Percentiles rank a stretch among this genome's conserved stretches.
Conservation (phyloP, 1,140 invertebrate species). For the Ridgeia piscesae region DNA sequence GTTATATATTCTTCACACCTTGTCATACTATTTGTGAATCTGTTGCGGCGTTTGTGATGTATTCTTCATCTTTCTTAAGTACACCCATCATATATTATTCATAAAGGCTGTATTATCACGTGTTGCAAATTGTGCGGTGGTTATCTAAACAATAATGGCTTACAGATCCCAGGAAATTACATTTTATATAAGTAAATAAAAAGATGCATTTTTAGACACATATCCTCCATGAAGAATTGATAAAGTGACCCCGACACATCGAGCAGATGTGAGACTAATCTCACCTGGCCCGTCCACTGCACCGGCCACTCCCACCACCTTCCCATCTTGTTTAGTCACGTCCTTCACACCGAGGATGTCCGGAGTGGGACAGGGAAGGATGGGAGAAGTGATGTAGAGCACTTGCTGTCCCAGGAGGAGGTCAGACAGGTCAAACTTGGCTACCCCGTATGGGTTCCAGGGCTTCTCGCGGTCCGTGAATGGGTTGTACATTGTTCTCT, state of each 20-base stretch:
- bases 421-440: slow-evolving; percentile 52
- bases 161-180: background rate
- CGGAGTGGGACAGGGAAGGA: slow-evolving; percentile 49
- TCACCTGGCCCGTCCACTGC: slow-evolving; percentile 55
- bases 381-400: slow-evolving; percentile 48
- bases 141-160: background rate
- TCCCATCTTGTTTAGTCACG: slow-evolving; percentile 32
- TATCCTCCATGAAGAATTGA: background rate
- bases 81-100: background rate
- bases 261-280: background rate
- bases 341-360: slow-evolving; percentile 45
- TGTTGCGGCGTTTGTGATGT: background rate
- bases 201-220: background rate
- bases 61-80: background rate
- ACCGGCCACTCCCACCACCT: slow-evolving; percentile 46
- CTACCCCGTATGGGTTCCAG: slow-evolving; percentile 56
- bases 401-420: slow-evolving; percentile 50
- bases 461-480: slow-evolving; percentile 49
- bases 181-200: too few relatives aligned
- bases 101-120: background rate
- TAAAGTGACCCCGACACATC: background rate
- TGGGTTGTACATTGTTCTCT: slow-evolving; percentile 53
- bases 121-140: background rate
- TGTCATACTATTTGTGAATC: background rate
- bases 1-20: background rate